Evolutionary conservation across 2,797 vertebrate genomes (phyloP).

Genomic region (Momotus momota): DNA sequence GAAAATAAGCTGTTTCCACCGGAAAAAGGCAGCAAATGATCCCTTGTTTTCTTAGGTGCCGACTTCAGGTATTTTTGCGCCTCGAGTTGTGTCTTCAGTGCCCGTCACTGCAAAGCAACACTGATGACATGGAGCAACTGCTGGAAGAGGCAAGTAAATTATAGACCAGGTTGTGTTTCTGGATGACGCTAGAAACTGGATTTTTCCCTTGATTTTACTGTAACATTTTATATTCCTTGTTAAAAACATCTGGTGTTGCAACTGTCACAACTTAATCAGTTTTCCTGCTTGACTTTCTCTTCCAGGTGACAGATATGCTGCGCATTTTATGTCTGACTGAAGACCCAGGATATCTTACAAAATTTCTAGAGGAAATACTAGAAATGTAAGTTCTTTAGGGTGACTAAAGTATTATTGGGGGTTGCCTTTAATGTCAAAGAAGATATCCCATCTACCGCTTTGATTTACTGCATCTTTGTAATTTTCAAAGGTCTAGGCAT

Average conservation of each 20-base stretch:
- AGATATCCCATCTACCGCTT: background rate
- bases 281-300: background rate
- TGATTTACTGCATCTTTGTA: background rate
- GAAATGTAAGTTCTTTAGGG: constrained; percentile 81
- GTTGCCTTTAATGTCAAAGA: background rate
- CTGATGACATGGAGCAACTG: constrained; percentile 81
- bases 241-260: background rate
- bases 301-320: constrained; percentile 89
- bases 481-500: background rate
- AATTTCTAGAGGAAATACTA: constrained; percentile 89
- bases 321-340: constrained; percentile 90
- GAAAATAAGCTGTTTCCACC: background rate
- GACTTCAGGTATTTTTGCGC: constrained; percentile 89
- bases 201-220: background rate
- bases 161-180: background rate
- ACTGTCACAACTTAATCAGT: background rate
- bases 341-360: constrained; percentile 87
- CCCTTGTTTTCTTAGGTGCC: constrained; percentile 83
- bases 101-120: constrained; percentile 67
- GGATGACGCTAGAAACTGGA: background rate
- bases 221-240: background rate
- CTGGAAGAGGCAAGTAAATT: constrained; percentile 86
- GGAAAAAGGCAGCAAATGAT: background rate
- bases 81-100: constrained; percentile 87
- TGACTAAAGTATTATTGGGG: background rate